Percentiles rank a stretch among this genome's conserved stretches.
Evolutionary conservation across 2,797 vertebrate species (phyloP).

Genomic region (Anabas testudineus): DNA sequence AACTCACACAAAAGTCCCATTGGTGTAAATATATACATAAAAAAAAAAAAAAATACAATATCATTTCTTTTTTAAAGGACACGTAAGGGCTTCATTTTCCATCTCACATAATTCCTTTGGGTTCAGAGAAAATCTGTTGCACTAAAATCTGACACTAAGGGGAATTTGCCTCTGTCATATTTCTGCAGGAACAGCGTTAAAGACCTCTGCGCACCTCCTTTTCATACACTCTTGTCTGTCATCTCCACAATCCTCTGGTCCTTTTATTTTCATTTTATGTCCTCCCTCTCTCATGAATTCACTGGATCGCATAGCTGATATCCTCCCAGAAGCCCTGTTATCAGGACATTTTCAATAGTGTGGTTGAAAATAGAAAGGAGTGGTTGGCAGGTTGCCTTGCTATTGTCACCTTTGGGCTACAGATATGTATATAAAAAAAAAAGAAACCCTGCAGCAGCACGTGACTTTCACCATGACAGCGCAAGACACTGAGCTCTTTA

Average conservation of each 20-base stretch:
- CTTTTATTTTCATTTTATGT: conserved; percentile 66
- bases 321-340: conserved; percentile 59
- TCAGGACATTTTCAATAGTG: conserved; percentile 58
- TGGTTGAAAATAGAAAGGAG: conserved; percentile 58
- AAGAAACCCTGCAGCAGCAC: conserved; percentile 12
- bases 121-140: conserved; percentile 39
- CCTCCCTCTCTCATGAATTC: conserved; percentile 56
- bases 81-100: conserved; percentile 18
- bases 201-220: conserved; percentile 51
- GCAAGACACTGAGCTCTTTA: conserved; percentile 29
- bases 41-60: conserved; percentile 10
- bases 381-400: conserved; percentile 42
- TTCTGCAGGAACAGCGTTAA: conserved; percentile 42
- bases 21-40: background rate
- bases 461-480: conserved; percentile 19
- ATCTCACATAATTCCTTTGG: conserved; percentile 15
- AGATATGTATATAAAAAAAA: conserved; percentile 40
- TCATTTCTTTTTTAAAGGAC: conserved; percentile 24
- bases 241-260: conserved; percentile 47
- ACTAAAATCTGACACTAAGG: conserved; percentile 38
- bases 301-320: conserved; percentile 54
- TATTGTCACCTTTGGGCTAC: conserved; percentile 58
- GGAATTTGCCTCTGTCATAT: conserved; percentile 41
- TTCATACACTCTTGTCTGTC: conserved; percentile 61
- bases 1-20: background rate